Evolutionary conservation across 1,140 invertebrate genomes (phyloP).

Genomic region (Temnothorax nylanderi): DNA sequence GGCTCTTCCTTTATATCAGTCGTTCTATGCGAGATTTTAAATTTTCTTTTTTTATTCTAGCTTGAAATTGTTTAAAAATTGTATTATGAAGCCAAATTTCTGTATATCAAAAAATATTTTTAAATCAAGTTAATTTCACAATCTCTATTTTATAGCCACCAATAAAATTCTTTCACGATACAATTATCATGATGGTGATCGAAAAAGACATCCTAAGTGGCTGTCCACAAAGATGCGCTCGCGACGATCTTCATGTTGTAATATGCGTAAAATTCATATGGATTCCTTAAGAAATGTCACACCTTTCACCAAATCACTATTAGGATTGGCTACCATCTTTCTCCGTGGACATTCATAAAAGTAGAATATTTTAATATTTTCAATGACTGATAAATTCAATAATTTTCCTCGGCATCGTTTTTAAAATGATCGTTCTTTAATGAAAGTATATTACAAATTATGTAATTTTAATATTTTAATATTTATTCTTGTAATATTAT

Average conservation of each 20-base stretch:
- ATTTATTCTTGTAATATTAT: background rate
- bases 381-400: background rate
- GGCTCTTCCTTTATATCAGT: background rate
- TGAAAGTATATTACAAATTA: background rate
- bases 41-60: background rate
- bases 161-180: conserved; percentile 13
- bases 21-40: background rate
- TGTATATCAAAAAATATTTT: background rate
- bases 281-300: conserved; percentile 39
- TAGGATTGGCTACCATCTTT: conserved; percentile 52
- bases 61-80: background rate
- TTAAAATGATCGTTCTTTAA: background rate
- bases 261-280: background rate
- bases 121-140: background rate
- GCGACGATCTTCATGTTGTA: background rate
- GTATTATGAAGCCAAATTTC: background rate
- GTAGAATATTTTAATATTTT: background rate
- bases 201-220: background rate
- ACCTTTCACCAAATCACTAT: conserved; percentile 61
- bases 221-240: background rate
- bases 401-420: background rate
- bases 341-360: background rate
- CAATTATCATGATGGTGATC: conserved; percentile 24
- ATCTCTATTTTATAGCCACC: conserved; percentile 10
- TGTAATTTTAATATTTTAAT: conserved; percentile 15